Evolutionary conservation across 2,888 invertebrate genomes (phyloP).

Genomic region (Tuberolachnus salignus): DNA sequence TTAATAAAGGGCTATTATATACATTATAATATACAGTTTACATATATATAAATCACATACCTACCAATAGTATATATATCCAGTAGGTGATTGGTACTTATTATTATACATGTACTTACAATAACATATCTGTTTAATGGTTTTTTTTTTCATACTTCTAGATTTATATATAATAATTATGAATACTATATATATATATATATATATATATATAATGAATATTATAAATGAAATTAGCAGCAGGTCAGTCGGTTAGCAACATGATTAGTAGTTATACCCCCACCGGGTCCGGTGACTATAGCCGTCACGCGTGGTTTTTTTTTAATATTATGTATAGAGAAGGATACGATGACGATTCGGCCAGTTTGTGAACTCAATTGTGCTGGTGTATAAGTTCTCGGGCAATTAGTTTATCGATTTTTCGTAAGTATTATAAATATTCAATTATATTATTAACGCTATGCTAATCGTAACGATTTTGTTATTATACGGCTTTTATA

Average conservation of each 20-base stretch:
- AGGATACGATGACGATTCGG: slow-evolving; percentile 33
- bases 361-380: slow-evolving; percentile 53
- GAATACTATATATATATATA: no score
- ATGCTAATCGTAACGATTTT: no score
- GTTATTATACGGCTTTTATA: no score
- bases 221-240: slow-evolving; percentile 46
- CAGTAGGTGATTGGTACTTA: no score
- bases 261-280: slow-evolving; percentile 46
- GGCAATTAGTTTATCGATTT: slow-evolving; percentile 31
- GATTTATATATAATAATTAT: no score
- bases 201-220: slow-evolving; percentile 21
- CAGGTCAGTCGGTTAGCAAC: slow-evolving; percentile 51
- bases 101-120: not conserved
- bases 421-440: slow-evolving; percentile 22
- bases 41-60: not conserved
- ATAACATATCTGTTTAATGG: not conserved
- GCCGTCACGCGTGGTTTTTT: slow-evolving; percentile 9
- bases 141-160: not conserved
- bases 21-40: not conserved
- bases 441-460: slow-evolving; percentile 12
- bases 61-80: not conserved
- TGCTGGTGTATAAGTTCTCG: slow-evolving; percentile 42
- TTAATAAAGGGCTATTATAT: not conserved
- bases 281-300: not conserved
- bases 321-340: slow-evolving; percentile 23